Percentiles rank a stretch among this genome's conserved stretches.
These are phyloP conservation scores for Coilia nasus DNA, from an alignment of 2,797 vertebrate genomes.

Conservation along the genomic window DNA sequence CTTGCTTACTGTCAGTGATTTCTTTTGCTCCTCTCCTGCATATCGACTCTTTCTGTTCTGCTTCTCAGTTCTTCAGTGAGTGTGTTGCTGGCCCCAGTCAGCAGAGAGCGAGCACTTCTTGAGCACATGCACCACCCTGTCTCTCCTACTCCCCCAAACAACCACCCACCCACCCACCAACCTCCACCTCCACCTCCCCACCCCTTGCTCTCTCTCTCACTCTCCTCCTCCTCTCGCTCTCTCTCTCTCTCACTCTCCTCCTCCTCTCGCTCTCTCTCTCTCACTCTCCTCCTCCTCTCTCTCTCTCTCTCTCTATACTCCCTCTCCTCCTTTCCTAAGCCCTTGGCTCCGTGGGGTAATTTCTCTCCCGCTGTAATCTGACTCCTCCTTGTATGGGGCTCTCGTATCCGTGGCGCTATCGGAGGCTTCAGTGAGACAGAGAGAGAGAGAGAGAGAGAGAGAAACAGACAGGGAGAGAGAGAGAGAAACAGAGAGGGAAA, in stretches of 20 bases:
- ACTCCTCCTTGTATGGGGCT: slow-evolving; percentile 81
- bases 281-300: slow-evolving; percentile 50
- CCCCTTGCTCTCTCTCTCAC: slow-evolving; percentile 46
- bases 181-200: not conserved
- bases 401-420: slow-evolving; percentile 82
- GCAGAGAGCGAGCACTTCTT: slow-evolving; percentile 28
- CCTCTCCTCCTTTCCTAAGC: slow-evolving; percentile 72
- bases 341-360: slow-evolving; percentile 71
- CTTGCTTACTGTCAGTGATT: slow-evolving; percentile 1
- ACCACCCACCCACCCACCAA: no score
- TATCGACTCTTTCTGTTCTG: slow-evolving; percentile 28
- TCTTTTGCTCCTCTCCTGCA: slow-evolving; percentile 2
- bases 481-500: no score
- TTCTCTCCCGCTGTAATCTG: slow-evolving; percentile 81
- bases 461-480: no score
- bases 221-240: slow-evolving; percentile 15
- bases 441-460: no score
- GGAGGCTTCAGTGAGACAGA: slow-evolving; percentile 65
- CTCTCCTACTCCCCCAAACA: not conserved
- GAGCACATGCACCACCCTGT: slow-evolving; percentile 24
- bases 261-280: not conserved
- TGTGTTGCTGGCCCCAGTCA: slow-evolving; percentile 18
- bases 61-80: not conserved
- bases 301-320: slow-evolving; percentile 41
- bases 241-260: slow-evolving; percentile 44